Base-by-base conservation (phyloP, 2,888 invertebrate species). In the Eulithis prunata region DNA sequence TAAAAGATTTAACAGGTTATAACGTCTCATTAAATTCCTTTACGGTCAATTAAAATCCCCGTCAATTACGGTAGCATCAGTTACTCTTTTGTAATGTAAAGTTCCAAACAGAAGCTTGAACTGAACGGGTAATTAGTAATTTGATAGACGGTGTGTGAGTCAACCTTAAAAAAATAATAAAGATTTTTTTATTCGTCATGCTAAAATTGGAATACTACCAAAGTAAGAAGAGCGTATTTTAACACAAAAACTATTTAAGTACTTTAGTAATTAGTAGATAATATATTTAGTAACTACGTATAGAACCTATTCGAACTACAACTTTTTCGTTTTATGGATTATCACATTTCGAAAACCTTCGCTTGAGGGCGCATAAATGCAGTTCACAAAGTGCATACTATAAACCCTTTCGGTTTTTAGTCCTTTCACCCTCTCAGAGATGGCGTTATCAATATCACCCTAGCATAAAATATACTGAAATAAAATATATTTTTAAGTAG, bases 381-480 rank as follows among this genome's bases (percentile, higher is more conserved):
- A 86, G 46, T 63, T 72, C 69, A 64, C 62, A 49, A 71, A 74
- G 60, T 85, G 85, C 87, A 86, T 74, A 41, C 3, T 62, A 66
- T 62, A 69, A 79, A 77, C 76, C 78, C 69, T 80, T 74, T 66
- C 65, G 28, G 55, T 43, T 67, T 63, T 72, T 71, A 84, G 78
- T 89, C 75, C 73, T 1, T 57, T 43, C 70, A 70, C 90, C 90
- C 87, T 78, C 52, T 61, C 68, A 79, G n/a, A 91, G 90, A 90
- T 89, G 90, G 87, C 89, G 84, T 66, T 79, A 41, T 10, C 0
- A 10, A 10, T 21, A 4, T 3, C 49, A 11, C 11, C 11, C 0
- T 49, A 6, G 10, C 41, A 1, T 41, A 41, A 41, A 41, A 41
- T 6, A 8, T 41, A 41, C 41, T 41, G 41, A 41, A 32, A 41